A percentile compares a stretch with the other conserved stretches of the same genome.
Conservation (phyloP, 1,140 invertebrate genomes). For the Ylistrum balloti region DNA sequence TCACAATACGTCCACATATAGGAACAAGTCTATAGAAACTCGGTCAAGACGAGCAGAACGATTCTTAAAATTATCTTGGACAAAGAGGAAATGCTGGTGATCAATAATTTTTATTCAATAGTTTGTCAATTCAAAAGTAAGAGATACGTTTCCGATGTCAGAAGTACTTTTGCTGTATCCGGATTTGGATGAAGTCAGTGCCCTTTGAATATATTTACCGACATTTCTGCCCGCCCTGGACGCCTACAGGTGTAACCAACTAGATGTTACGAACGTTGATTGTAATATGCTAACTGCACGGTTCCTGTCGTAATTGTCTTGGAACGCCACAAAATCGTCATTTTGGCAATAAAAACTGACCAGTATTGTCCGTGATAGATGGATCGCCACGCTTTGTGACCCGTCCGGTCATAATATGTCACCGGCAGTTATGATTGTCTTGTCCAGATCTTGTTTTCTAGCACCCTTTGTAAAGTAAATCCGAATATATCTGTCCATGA, state of each 20-base stretch:
- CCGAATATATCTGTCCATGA: slow-evolving; percentile 24
- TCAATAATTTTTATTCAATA: not conserved
- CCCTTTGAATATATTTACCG: not conserved
- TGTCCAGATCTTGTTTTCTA: slow-evolving; percentile 5
- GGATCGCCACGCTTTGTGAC: not conserved
- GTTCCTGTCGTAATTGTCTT: not conserved
- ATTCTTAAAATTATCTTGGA: too few relatives aligned
- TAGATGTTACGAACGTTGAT: not conserved
- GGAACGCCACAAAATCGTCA: slow-evolving; percentile 17
- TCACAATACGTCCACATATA: too few relatives aligned
- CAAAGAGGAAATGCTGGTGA: not conserved
- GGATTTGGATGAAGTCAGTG: not conserved
- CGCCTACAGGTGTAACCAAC: not conserved
- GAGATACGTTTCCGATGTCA: not conserved
- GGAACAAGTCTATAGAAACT: too few relatives aligned
- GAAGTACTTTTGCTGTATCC: not conserved
- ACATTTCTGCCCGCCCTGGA: not conserved
- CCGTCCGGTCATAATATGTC: slow-evolving; percentile 20
- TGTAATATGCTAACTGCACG: not conserved
- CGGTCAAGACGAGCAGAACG: too few relatives aligned
- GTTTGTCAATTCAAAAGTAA: not conserved
- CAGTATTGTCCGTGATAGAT: not conserved
- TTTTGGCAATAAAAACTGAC: not conserved
- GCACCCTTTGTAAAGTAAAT: not conserved
- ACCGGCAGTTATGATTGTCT: not conserved